Evolutionary conservation across 2,888 invertebrate species (phyloP).

Genomic region (Stenodera caucasica): DNA sequence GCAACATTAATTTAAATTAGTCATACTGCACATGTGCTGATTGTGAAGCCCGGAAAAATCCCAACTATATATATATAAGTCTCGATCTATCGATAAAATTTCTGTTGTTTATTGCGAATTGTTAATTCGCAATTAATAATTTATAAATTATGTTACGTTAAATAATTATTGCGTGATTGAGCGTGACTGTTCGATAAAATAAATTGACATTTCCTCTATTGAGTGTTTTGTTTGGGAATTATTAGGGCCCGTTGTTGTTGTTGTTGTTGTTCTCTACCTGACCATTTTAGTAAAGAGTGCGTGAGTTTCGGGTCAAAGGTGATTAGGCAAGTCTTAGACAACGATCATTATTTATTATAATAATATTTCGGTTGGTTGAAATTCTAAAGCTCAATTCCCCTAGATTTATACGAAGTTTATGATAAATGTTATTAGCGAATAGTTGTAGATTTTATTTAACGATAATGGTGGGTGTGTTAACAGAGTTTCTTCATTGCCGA

Average conservation of each 20-base stretch:
- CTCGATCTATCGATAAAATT: too few relatives aligned
- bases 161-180: conserved; percentile 6
- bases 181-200: conserved; percentile 5
- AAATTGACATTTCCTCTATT: conserved; percentile 4
- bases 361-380: conserved; percentile 3
- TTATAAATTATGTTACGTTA: not conserved
- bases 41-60: too few relatives aligned
- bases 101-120: too few relatives aligned
- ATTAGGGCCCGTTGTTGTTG: not conserved
- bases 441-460: conserved; percentile 20
- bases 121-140: too few relatives aligned
- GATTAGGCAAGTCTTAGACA: conserved; percentile 7
- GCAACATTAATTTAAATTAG: conserved; percentile 31
- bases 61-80: too few relatives aligned
- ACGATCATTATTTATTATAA: conserved; percentile 7
- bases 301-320: conserved; percentile 3
- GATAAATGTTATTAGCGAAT: conserved; percentile 28
- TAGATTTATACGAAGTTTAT: conserved; percentile 5
- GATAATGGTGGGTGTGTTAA: conserved; percentile 26
- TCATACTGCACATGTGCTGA: conserved; percentile 21
- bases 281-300: conserved; percentile 5
- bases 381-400: conserved; percentile 9
- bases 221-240: not conserved
- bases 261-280: conserved; percentile 2
- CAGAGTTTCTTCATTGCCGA: conserved; percentile 16